phyloP scores from a whole-genome alignment of 2,888 invertebrate genomes.

The Drosophila pseudotalamancana region DNA sequence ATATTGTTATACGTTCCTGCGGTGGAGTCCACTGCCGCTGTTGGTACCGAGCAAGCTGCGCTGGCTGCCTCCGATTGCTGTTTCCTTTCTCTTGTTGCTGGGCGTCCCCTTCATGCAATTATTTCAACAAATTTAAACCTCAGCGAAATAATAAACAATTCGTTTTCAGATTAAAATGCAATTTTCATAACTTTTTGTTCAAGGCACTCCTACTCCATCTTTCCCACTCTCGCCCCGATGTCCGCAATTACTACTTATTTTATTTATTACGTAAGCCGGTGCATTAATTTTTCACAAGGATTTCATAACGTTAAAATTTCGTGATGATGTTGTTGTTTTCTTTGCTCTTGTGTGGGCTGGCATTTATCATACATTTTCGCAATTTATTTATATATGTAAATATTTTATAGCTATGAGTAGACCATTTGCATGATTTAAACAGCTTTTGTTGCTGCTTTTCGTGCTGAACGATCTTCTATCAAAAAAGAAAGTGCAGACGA shows the following conservation, averaged over 20 bases:
- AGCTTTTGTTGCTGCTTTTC: constrained; percentile 54
- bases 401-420: constrained; percentile 61
- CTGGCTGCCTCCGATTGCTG: constrained; percentile 65
- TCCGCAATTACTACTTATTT: constrained; percentile 74
- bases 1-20: constrained; percentile 66
- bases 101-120: constrained; percentile 57
- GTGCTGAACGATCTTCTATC: constrained; percentile 32
- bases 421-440: constrained; percentile 64
- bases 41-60: constrained; percentile 20
- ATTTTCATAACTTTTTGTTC: constrained; percentile 71
- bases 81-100: constrained; percentile 43
- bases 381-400: constrained; percentile 42
- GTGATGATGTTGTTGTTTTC: constrained; percentile 29
- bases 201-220: constrained; percentile 20
- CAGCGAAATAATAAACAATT: constrained; percentile 79
- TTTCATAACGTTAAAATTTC: constrained; percentile 44
- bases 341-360: constrained; percentile 12
- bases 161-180: constrained; percentile 79
- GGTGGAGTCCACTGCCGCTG: constrained; percentile 42
- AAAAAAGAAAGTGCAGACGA: not conserved
- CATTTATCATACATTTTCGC: constrained; percentile 54
- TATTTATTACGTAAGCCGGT: constrained; percentile 71
- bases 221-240: constrained; percentile 18
- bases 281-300: constrained; percentile 75
- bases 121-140: constrained; percentile 79